Conservation (phyloP, 2,797 vertebrate species). For the Leptodactylus fallax region DNA sequence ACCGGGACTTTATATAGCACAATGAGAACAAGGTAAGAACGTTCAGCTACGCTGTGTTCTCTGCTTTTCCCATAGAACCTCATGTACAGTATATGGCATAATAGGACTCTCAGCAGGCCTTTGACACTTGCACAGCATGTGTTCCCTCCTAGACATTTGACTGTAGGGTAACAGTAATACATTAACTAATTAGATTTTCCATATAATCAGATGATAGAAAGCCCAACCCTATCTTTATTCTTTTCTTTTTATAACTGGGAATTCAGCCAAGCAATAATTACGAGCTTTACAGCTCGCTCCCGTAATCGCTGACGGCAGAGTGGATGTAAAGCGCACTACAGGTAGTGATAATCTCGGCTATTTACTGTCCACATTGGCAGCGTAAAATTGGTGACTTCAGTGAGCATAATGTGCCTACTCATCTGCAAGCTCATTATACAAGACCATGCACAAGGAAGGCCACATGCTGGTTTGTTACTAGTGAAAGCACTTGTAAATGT, state of each 20-base stretch:
- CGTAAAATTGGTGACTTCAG: constrained; percentile 46
- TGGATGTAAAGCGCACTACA: constrained; percentile 43
- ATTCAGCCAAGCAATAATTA: constrained; percentile 53
- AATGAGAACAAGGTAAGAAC: neutral
- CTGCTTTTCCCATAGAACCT: neutral
- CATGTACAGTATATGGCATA: neutral
- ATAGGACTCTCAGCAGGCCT: neutral
- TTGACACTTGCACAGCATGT: constrained; percentile 13
- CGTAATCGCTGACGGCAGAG: constrained; percentile 40
- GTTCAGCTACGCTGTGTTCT: neutral
- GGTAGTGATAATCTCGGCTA: constrained; percentile 51
- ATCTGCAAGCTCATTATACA: constrained; percentile 30
- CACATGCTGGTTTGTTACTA: neutral
- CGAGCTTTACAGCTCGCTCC: constrained; percentile 45
- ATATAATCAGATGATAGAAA: constrained; percentile 52
- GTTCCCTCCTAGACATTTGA: constrained; percentile 11
- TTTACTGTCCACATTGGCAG: constrained; percentile 58
- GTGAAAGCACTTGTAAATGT: too few species aligned
- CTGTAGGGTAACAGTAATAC: constrained; percentile 42
- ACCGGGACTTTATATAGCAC: neutral
- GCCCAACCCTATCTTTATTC: constrained; percentile 7
- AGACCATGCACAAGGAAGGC: neutral
- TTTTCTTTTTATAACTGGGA: neutral
- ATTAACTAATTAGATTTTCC: constrained; percentile 51
- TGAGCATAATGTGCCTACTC: constrained; percentile 33